phyloP scores from a whole-genome alignment of 2,888 invertebrate genomes.

The Helleia helle region DNA sequence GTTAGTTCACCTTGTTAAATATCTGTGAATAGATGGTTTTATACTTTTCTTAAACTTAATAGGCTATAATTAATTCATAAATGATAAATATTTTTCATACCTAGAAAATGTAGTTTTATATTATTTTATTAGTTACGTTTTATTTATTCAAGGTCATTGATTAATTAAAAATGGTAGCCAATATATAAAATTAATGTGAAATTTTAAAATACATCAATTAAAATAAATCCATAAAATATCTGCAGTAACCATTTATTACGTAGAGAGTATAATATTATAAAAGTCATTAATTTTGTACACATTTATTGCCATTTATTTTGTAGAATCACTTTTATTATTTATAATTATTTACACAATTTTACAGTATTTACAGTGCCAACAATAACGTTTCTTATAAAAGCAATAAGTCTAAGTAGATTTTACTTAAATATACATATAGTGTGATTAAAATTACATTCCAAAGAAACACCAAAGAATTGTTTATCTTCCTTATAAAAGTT shows the following conservation, averaged over 20 bases:
- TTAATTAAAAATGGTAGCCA: background rate
- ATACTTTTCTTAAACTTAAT: conserved; percentile 8
- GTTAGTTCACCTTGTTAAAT: conserved; percentile 6
- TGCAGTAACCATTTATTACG: background rate
- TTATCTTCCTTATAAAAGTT: background rate
- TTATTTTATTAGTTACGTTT: background rate
- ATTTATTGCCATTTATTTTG: background rate
- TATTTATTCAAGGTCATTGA: background rate
- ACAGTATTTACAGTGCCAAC: background rate
- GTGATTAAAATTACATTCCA: background rate
- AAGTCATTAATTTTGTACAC: background rate
- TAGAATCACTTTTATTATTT: background rate
- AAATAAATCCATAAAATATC: background rate
- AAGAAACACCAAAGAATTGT: background rate
- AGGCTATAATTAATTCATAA: conserved; percentile 5
- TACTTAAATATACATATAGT: background rate
- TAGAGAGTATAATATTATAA: background rate
- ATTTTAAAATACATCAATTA: too few relatives aligned
- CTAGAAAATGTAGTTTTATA: background rate
- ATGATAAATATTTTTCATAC: conserved; percentile 9
- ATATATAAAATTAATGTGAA: background rate
- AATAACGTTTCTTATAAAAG: background rate
- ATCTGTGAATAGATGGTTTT: conserved; percentile 7
- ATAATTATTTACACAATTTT: background rate
- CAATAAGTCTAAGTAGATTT: background rate